These are phyloP conservation scores for Drosophila parabipectinata DNA, from an alignment of 1,140 invertebrate genomes.

Conservation along the genomic window DNA sequence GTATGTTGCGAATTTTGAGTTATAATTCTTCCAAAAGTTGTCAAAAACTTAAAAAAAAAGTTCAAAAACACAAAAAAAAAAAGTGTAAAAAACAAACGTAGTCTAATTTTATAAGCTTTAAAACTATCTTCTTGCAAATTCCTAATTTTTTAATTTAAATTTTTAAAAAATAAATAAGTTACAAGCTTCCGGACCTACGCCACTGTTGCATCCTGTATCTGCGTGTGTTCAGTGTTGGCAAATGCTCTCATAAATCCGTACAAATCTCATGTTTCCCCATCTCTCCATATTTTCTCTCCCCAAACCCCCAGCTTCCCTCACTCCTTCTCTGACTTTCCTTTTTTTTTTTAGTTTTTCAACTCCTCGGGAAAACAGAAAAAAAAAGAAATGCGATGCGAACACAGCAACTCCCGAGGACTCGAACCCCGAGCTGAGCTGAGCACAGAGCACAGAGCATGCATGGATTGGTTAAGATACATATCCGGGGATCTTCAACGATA, in stretches of 20 bases:
- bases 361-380: not conserved
- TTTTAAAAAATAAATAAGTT: not conserved
- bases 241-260: constrained; percentile 32
- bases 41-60: too few relatives aligned
- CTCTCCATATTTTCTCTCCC: not conserved
- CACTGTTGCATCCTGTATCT: constrained; percentile 8
- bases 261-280: constrained; percentile 22
- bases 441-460: constrained; percentile 24
- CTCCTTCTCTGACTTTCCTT: not conserved
- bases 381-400: not conserved
- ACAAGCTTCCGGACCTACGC: not conserved
- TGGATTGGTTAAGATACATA: constrained; percentile 39
- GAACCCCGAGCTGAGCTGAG: constrained; percentile 46
- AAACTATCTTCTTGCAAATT: too few relatives aligned
- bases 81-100: too few relatives aligned
- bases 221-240: constrained; percentile 48
- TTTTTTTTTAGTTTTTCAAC: not conserved
- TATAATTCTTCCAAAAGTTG: too few relatives aligned
- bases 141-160: too few relatives aligned
- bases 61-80: too few relatives aligned
- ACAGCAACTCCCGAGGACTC: constrained; percentile 6
- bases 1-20: too few relatives aligned
- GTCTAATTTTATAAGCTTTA: too few relatives aligned
- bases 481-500: constrained; percentile 42
- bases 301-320: constrained; percentile 3